Conservation (phyloP, 1,140 invertebrate species). For the Aphis gossypii region DNA sequence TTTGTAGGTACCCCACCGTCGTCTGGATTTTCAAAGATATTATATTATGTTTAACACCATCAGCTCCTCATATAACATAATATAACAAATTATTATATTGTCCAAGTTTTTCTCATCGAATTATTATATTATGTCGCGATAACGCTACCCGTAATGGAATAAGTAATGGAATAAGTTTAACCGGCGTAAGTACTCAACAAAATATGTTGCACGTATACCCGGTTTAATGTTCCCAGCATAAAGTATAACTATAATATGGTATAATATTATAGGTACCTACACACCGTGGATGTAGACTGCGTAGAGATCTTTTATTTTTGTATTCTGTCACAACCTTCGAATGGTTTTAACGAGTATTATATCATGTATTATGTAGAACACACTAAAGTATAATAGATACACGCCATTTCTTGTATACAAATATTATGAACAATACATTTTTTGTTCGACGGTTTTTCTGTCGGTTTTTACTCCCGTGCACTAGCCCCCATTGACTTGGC, state of each 20-base stretch:
- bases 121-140: conserved; percentile 6
- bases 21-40: not conserved
- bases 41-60: not conserved
- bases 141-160: not conserved
- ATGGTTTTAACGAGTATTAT: not conserved
- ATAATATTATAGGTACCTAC: not conserved
- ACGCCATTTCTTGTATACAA: not conserved
- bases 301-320: not conserved
- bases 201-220: not conserved
- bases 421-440: conserved; percentile 1
- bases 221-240: not conserved
- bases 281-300: not conserved
- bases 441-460: not conserved
- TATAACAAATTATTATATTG: not conserved
- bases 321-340: not conserved
- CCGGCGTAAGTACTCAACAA: not conserved
- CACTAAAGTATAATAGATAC: not conserved
- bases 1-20: not conserved
- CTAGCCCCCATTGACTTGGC: not conserved
- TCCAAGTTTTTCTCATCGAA: not conserved
- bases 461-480: not conserved
- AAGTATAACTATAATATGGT: not conserved
- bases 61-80: not conserved
- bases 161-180: not conserved
- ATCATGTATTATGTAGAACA: not conserved